These are phyloP conservation scores for Notothenia coriiceps DNA, from an alignment of 2,113 vertebrate species.

Conservation along the genomic window DNA sequence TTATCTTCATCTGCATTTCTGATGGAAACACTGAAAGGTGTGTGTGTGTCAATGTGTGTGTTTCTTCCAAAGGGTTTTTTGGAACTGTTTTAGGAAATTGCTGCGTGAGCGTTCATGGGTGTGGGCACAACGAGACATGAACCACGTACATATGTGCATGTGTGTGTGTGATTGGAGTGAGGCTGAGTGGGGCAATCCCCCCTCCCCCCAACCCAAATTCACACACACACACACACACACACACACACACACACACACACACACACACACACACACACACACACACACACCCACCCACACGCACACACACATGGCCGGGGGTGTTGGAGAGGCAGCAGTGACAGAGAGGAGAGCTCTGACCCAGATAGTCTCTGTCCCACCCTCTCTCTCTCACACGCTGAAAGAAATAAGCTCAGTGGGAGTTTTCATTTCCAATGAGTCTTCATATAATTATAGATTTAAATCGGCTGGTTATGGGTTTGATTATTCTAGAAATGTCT, in stretches of 20 bases:
- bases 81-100: conserved; percentile 7
- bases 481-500: not conserved
- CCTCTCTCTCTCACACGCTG: conserved; percentile 63
- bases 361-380: conserved; percentile 80
- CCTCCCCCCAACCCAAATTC: conserved; percentile 44
- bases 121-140: conserved; percentile 31
- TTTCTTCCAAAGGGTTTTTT: not conserved
- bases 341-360: conserved; percentile 60
- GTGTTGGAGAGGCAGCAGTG: conserved; percentile 55
- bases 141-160: conserved; percentile 3
- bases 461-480: too few species aligned
- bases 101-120: conserved; percentile 26
- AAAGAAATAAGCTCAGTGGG: conserved; percentile 32
- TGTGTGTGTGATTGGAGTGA: conserved; percentile 30
- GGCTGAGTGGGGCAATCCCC: conserved; percentile 57
- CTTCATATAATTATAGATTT: not conserved
- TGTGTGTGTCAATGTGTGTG: not conserved
- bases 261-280: conserved; percentile 26
- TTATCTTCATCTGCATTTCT: too few species aligned
- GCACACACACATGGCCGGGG: conserved; percentile 36
- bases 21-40: too few species aligned
- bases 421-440: conserved; percentile 1
- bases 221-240: conserved; percentile 29
- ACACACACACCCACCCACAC: conserved; percentile 24
- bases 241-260: conserved; percentile 26